Conservation (phyloP, 2,797 vertebrate genomes). For the Eupleurogrammus muticus region DNA sequence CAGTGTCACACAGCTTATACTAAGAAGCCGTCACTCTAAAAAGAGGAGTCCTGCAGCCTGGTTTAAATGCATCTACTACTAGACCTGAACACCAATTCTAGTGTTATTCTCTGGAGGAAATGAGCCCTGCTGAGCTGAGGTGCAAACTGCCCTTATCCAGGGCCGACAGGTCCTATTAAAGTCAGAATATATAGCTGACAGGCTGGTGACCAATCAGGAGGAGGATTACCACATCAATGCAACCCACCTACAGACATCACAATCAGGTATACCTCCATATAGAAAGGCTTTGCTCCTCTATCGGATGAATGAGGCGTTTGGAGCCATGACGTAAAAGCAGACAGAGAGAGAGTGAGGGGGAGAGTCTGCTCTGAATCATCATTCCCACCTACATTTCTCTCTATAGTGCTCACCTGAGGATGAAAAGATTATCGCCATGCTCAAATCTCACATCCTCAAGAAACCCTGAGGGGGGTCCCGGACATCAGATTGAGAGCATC, state of each 20-base stretch:
- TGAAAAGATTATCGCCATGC: constrained; percentile 24
- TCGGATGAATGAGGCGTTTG: constrained; percentile 28
- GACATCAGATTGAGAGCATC: constrained; percentile 13
- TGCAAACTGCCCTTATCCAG: background rate
- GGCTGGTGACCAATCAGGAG: constrained; percentile 27
- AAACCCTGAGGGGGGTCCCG: background rate
- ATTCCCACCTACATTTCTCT: constrained; percentile 6
- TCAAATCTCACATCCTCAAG: constrained; percentile 8
- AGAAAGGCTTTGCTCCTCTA: background rate
- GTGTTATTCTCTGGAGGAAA: background rate
- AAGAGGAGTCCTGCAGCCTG: constrained; percentile 9
- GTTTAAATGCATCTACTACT: constrained; percentile 2
- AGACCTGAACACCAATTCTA: background rate
- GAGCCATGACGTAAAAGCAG: constrained; percentile 9
- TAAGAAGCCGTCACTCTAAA: background rate
- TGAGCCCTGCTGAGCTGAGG: background rate
- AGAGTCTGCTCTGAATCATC: constrained; percentile 46
- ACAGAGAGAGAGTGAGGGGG: background rate
- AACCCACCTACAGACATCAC: constrained; percentile 16
- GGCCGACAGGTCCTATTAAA: constrained; percentile 17
- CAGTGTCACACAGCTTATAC: constrained; percentile 12
- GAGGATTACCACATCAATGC: constrained; percentile 20
- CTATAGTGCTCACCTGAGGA: background rate
- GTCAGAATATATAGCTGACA: constrained; percentile 1
- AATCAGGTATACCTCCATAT: background rate